Conservation (phyloP, 2,797 vertebrate species). For the Adrianichthys oophorus region DNA sequence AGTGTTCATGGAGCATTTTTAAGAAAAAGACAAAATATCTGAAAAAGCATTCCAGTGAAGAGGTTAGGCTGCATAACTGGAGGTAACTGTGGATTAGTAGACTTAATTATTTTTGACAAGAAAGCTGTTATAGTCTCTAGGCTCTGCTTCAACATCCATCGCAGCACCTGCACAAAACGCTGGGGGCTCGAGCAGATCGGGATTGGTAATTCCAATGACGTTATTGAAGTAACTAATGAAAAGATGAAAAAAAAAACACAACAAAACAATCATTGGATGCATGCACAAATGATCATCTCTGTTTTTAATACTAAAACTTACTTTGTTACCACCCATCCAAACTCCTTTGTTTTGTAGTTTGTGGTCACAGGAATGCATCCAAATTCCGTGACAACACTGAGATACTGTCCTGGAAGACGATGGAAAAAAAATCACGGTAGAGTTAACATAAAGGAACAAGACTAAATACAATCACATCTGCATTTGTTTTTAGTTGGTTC, state of each 20-base stretch:
- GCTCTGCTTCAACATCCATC: neutral
- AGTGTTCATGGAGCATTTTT: too few relatives aligned
- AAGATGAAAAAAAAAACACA: neutral
- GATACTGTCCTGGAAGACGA: slow-evolving; percentile 48
- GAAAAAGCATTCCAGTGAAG: neutral
- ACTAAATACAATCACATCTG: neutral
- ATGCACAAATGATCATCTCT: neutral
- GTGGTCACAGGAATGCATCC: slow-evolving; percentile 71
- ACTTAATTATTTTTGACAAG: slow-evolving; percentile 17
- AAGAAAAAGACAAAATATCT: too few relatives aligned
- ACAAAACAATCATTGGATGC: fast-evolving
- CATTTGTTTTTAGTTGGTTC: too few relatives aligned
- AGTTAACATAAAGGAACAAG: too few relatives aligned
- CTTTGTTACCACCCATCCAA: slow-evolving; percentile 54
- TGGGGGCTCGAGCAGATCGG: slow-evolving; percentile 59
- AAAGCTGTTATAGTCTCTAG: slow-evolving; percentile 41
- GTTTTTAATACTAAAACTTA: slow-evolving; percentile 26
- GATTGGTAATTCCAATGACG: slow-evolving; percentile 61
- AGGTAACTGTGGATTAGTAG: neutral
- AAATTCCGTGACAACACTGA: slow-evolving; percentile 68
- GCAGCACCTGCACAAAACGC: slow-evolving; percentile 45
- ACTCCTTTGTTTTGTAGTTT: neutral
- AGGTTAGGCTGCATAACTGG: neutral
- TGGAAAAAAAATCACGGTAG: neutral
- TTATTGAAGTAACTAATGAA: slow-evolving; percentile 65